Evolutionary conservation across 1,140 invertebrate genomes (phyloP).

Genomic region (Drosophila prosaltans): DNA sequence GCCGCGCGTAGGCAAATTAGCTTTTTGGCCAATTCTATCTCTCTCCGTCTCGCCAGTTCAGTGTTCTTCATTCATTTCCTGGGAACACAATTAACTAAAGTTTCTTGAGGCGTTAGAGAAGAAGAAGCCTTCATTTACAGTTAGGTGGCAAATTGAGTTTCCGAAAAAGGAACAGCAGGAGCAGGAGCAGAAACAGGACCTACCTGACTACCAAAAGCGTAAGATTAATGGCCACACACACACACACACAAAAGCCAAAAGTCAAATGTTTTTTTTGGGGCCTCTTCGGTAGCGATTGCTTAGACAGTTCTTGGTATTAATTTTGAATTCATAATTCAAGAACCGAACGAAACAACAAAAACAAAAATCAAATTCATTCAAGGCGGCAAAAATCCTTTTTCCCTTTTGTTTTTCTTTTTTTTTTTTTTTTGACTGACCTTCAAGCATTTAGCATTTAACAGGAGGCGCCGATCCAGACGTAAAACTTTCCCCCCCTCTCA

Average conservation of each 20-base stretch:
- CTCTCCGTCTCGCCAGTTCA: background rate
- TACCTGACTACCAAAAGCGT: conserved; percentile 33
- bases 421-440: conserved; percentile 65
- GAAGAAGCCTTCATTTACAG: conserved; percentile 58
- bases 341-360: background rate
- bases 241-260: conserved; percentile 19
- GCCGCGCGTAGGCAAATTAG: conserved; percentile 77
- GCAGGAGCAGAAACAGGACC: conserved; percentile 29
- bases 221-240: conserved; percentile 67
- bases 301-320: conserved; percentile 80
- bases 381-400: conserved; percentile 50
- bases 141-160: conserved; percentile 71
- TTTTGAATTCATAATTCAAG: conserved; percentile 77
- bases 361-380: conserved; percentile 60
- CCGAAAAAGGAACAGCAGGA: conserved; percentile 14
- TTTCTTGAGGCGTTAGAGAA: conserved; percentile 58
- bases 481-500: conserved; percentile 14
- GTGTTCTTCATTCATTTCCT: conserved; percentile 52
- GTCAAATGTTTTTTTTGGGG: conserved; percentile 1
- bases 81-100: conserved; percentile 71
- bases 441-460: conserved; percentile 34
- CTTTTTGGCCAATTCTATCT: conserved; percentile 21
- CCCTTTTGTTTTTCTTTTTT: background rate
- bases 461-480: conserved; percentile 39
- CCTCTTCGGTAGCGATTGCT: conserved; percentile 75